These are phyloP conservation scores for Lophius piscatorius DNA, from an alignment of 2,113 vertebrate genomes.

Conservation along the genomic window DNA sequence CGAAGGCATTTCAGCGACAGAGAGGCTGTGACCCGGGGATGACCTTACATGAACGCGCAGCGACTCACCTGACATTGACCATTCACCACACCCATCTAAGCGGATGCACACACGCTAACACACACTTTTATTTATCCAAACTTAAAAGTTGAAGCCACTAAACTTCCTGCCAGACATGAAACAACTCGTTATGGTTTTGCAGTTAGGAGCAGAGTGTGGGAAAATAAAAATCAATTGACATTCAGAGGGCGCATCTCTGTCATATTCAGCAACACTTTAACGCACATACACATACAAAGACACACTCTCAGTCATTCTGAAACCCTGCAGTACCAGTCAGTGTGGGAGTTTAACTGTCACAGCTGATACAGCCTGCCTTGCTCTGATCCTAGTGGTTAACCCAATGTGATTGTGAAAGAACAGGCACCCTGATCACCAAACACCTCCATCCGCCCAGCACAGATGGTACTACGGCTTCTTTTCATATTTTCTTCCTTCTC, in stretches of 20 bases:
- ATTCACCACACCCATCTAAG: constrained; percentile 18
- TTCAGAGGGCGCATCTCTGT: constrained; percentile 13
- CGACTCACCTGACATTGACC: constrained; percentile 43
- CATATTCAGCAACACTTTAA: constrained; percentile 35
- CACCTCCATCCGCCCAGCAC: constrained; percentile 42
- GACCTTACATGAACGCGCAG: constrained; percentile 52
- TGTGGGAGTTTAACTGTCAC: constrained; percentile 57
- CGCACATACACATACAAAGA: constrained; percentile 31
- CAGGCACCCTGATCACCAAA: constrained; percentile 59
- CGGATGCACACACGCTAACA: background rate
- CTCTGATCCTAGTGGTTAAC: constrained; percentile 52
- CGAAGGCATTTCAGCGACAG: constrained; percentile 39
- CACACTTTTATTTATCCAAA: background rate
- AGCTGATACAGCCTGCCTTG: constrained; percentile 48
- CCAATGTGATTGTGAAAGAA: constrained; percentile 47
- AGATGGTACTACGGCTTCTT: constrained; percentile 50
- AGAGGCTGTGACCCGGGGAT: constrained; percentile 51
- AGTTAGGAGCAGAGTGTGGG: constrained; percentile 47
- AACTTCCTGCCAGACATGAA: constrained; percentile 9
- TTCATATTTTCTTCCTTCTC: background rate
- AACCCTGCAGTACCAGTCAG: constrained; percentile 44
- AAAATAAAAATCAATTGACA: constrained; percentile 50
- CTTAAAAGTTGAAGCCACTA: constrained; percentile 8
- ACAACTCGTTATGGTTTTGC: constrained; percentile 21
- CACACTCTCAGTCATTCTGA: constrained; percentile 62